Evolutionary conservation across 2,888 invertebrate genomes (phyloP).

Genomic region (Geophilus truncorum): DNA sequence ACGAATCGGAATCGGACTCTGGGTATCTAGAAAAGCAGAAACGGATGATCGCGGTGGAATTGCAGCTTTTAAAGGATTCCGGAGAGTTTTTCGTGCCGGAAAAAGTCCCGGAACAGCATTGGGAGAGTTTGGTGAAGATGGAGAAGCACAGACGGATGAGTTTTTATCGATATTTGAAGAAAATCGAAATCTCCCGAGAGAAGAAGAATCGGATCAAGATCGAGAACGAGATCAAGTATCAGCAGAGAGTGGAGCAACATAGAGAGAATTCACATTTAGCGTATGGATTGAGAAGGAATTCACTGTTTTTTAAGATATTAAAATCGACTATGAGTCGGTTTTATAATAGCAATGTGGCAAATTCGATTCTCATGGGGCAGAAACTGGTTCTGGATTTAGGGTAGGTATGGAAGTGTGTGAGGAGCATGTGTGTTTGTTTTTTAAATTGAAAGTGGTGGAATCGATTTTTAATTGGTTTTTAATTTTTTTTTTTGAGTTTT

Average conservation of each 20-base stretch:
- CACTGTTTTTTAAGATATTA: constrained; percentile 62
- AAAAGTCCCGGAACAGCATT: background rate
- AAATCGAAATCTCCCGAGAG: background rate
- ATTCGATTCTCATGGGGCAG: constrained; percentile 60
- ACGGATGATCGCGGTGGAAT: background rate
- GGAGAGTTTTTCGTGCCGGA: background rate
- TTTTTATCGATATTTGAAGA: background rate
- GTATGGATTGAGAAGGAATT: constrained; percentile 58
- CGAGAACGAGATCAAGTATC: constrained; percentile 19
- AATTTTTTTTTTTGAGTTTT: too few relatives aligned
- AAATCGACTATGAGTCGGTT: constrained; percentile 60
- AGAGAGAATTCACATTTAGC: constrained; percentile 42
- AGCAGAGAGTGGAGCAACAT: background rate
- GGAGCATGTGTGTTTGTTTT: too few relatives aligned
- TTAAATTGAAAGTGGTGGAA: too few relatives aligned
- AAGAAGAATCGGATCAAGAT: constrained; percentile 11
- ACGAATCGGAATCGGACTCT: too few relatives aligned
- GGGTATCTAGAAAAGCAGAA: background rate
- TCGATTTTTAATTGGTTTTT: too few relatives aligned
- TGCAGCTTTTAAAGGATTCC: background rate
- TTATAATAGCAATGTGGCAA: constrained; percentile 56
- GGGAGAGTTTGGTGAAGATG: background rate
- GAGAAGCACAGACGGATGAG: background rate
- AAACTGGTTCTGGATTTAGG: constrained; percentile 76
- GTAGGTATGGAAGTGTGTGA: too few relatives aligned